Base-by-base conservation (phyloP, 2,888 invertebrate genomes). In the Heliconius ismenius region DNA sequence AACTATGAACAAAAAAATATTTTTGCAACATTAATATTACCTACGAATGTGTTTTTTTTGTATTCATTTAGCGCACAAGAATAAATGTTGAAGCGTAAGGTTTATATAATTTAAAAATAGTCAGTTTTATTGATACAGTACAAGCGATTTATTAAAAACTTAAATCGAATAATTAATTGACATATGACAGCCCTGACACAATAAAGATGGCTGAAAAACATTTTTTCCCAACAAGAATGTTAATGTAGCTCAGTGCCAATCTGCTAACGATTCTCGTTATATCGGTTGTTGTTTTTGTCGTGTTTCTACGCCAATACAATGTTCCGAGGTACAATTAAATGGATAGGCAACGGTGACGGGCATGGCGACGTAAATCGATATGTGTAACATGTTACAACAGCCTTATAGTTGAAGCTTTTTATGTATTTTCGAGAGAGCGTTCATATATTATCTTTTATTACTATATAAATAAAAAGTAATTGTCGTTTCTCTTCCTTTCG, bases 221-320 rank as follows among this genome's bases (percentile, higher is more conserved):
- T 78, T 76, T 82, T 83, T 85, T 82, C 81, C 80, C 79, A 73
- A 70, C 60, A 76, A 79, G 81, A 84, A 84, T 83, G 81, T 82
- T 84, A 83, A 83, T 83, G 81, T 78, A 68, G 78, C 80, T 81
- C 83, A 78, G 82, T 80, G 80, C 79, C 83, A 81, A 84, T 84
- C 84, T 82, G 83, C 81, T 84, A 84, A 83, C 83, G 83, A 82
- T 82, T 81, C 81, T 81, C 76, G 79, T 81, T 78, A 79, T 67
- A 78, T 77, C 70, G 76, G 67, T 67, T 39, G 54, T 70, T 60
- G 68, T 81, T 81, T 80, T 81, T 81, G 74, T 60, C 18, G 69
- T 77, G 78, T 80, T 78, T 76, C 78, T 81, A 74, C 73, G 79
- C 79, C 77, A 70, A 69, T 74, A 69, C 60, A 68, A 77, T 73